Percentiles rank a stretch among this genome's conserved stretches.
Conservation (phyloP, 2,797 vertebrate genomes). For the Chaenodraco wilsoni region DNA sequence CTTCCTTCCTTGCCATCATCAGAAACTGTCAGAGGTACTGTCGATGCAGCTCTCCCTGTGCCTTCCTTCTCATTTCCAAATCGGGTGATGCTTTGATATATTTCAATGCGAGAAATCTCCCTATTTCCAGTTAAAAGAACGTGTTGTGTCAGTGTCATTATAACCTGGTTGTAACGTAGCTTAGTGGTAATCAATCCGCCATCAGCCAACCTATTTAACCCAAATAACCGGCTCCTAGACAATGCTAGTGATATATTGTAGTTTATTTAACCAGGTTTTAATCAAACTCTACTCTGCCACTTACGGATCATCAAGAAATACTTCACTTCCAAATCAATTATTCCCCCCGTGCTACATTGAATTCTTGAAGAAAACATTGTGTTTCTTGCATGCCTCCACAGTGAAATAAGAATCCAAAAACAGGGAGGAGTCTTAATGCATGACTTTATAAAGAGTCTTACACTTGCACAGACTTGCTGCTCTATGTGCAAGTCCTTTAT, state of each 20-base stretch:
- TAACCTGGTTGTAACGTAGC: constrained; percentile 40
- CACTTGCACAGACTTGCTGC: no score
- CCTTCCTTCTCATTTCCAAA: constrained; percentile 78
- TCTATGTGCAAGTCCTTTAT: no score
- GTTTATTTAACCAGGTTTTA: constrained; percentile 50
- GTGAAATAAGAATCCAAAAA: no score
- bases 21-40: constrained; percentile 50
- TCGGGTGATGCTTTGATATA: constrained; percentile 20
- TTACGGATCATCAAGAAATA: not conserved
- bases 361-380: no score
- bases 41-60: constrained; percentile 78
- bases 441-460: no score
- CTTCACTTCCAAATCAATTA: no score
- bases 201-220: constrained; percentile 44
- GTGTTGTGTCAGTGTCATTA: constrained; percentile 52
- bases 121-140: constrained; percentile 34
- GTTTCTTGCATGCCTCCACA: no score
- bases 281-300: constrained; percentile 49
- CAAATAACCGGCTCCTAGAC: constrained; percentile 49
- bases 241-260: constrained; percentile 46
- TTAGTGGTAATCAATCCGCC: constrained; percentile 54
- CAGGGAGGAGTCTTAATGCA: no score
- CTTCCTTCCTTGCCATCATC: constrained; percentile 52
- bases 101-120: constrained; percentile 40
- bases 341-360: no score